Conservation (phyloP, 2,797 vertebrate species). For the Amblyopsis hoosieri region DNA sequence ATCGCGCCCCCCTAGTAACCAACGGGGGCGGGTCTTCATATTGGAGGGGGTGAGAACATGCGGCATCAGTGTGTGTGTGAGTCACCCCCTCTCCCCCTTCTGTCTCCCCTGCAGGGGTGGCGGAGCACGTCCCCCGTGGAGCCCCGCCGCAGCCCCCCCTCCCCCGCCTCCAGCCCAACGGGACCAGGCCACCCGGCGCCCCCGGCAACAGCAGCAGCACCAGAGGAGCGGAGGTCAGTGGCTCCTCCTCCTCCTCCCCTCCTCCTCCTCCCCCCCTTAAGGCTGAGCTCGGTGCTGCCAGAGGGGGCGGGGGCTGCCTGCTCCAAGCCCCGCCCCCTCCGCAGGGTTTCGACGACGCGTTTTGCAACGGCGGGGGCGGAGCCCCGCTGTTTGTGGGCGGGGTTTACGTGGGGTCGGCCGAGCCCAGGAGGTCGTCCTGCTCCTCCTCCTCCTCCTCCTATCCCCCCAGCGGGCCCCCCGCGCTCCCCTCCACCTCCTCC, state of each 20-base stretch:
- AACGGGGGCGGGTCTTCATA: no score
- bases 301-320: slow-evolving; percentile 34
- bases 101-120: slow-evolving; percentile 48
- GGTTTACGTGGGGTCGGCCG: no score
- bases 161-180: slow-evolving; percentile 21
- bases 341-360: slow-evolving; percentile 14
- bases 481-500: slow-evolving; percentile 58
- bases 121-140: slow-evolving; percentile 46
- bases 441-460: no score
- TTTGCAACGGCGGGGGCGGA: slow-evolving; percentile 17
- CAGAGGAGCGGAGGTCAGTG: slow-evolving; percentile 82
- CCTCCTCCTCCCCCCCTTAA: slow-evolving; percentile 69
- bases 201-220: slow-evolving; percentile 23
- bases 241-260: slow-evolving; percentile 53
- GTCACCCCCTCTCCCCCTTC: not conserved
- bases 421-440: no score
- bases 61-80: no score
- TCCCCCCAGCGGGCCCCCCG: not conserved
- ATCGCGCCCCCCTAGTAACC: no score
- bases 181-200: slow-evolving; percentile 5
- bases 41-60: no score
- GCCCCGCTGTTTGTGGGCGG: slow-evolving; percentile 38
- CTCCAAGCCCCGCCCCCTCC: slow-evolving; percentile 18
- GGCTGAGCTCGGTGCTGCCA: slow-evolving; percentile 61
- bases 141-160: not conserved